Conservation (phyloP, 2,797 vertebrate species). For the Clarias pachynema region DNA sequence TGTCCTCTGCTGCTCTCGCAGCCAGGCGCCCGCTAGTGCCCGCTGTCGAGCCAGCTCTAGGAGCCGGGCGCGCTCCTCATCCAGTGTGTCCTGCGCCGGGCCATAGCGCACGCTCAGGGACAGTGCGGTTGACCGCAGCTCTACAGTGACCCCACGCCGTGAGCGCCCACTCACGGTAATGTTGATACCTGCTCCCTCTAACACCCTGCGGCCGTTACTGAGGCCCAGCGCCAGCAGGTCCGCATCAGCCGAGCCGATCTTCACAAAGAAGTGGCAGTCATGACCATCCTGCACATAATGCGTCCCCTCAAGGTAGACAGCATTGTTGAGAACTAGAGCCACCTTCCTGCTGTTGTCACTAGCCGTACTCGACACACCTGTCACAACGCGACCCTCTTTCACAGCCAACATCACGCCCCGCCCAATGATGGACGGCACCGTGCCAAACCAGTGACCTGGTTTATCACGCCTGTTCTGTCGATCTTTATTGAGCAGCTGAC, state of each 20-base stretch:
- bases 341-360: slow-evolving; percentile 95
- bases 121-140: slow-evolving; percentile 86
- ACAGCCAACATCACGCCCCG: slow-evolving; percentile 95
- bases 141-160: slow-evolving; percentile 92
- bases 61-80: slow-evolving; percentile 93
- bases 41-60: slow-evolving; percentile 93
- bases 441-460: slow-evolving; percentile 96
- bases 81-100: slow-evolving; percentile 85
- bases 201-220: slow-evolving; percentile 88
- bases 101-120: slow-evolving; percentile 93
- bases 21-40: slow-evolving; percentile 90
- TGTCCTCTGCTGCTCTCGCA: slow-evolving; percentile 91
- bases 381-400: slow-evolving; percentile 91
- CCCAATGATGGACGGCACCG: slow-evolving; percentile 91
- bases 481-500: slow-evolving; percentile 90
- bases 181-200: slow-evolving; percentile 89
- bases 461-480: slow-evolving; percentile 85
- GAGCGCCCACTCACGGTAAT: slow-evolving; percentile 93
- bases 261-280: slow-evolving; percentile 97
- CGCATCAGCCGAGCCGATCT: slow-evolving; percentile 89
- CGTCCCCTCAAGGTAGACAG: slow-evolving; percentile 93
- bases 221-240: slow-evolving; percentile 92
- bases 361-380: slow-evolving; percentile 85
- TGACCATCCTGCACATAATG: slow-evolving; percentile 94
- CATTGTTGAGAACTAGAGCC: slow-evolving; percentile 89